Percentiles rank a stretch among this genome's conserved stretches.
phyloP scores from a whole-genome alignment of 1,140 invertebrate species.

The Hetaerina americana region DNA sequence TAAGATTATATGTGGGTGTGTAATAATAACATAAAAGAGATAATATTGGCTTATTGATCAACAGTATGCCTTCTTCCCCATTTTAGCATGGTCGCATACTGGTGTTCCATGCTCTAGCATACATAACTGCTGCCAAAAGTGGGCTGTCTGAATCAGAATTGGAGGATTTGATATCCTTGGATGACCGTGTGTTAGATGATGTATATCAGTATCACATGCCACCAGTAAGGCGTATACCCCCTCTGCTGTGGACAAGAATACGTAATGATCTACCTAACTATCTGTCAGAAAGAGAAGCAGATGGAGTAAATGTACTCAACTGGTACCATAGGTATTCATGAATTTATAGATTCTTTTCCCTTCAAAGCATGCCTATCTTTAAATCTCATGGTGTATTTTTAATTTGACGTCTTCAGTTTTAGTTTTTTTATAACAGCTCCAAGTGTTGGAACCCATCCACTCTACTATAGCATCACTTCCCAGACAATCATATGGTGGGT shows the following conservation, averaged over 20 bases:
- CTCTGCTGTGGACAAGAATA: conserved; percentile 89
- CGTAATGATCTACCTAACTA: conserved; percentile 91
- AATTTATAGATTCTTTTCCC: too few species aligned
- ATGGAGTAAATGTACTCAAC: conserved; percentile 92
- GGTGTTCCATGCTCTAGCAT: conserved; percentile 86
- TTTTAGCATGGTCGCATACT: conserved; percentile 72
- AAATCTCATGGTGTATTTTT: too few species aligned
- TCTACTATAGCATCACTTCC: too few species aligned
- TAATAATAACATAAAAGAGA: too few species aligned
- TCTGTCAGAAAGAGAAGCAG: conserved; percentile 88
- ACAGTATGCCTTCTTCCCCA: too few species aligned
- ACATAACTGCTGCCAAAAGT: conserved; percentile 86
- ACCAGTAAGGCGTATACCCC: conserved; percentile 86
- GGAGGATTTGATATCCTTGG: conserved; percentile 87
- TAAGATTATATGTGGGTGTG: too few species aligned
- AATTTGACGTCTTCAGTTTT: too few species aligned
- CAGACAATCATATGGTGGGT: too few species aligned
- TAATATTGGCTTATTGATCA: too few species aligned
- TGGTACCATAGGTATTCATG: conserved; percentile 87
- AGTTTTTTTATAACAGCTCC: too few species aligned
- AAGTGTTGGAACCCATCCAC: too few species aligned
- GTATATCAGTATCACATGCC: conserved; percentile 98
- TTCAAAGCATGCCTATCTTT: too few species aligned
- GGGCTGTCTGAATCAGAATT: conserved; percentile 87
- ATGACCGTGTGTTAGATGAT: conserved; percentile 87